These are phyloP conservation scores for Phyllotreta striolata DNA, from an alignment of 2,888 invertebrate genomes.

Conservation along the genomic window DNA sequence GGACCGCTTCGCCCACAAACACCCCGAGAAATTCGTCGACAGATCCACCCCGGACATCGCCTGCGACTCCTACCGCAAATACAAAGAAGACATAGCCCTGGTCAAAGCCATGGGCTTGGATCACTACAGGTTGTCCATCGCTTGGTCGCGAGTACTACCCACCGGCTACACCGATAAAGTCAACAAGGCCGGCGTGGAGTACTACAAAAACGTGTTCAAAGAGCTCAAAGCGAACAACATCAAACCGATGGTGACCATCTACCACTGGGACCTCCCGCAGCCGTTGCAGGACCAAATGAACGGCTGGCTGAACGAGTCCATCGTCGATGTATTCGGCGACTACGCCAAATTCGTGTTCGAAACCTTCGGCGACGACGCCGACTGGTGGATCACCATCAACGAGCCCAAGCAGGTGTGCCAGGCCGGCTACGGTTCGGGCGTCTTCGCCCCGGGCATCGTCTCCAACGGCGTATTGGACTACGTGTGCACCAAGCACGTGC, in stretches of 20 bases:
- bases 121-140: conserved; percentile 59
- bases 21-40: conserved; percentile 31
- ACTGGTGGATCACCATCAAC: conserved; percentile 65
- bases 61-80: conserved; percentile 72
- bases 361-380: conserved; percentile 62
- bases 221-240: conserved; percentile 29
- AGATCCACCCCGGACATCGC: conserved; percentile 68
- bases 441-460: conserved; percentile 54
- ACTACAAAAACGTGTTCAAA: conserved; percentile 41
- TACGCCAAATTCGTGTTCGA: conserved; percentile 62
- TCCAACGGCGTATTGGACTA: conserved; percentile 65
- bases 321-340: conserved; percentile 73
- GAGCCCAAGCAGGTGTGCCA: conserved; percentile 59
- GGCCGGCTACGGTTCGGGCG: conserved; percentile 51
- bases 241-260: conserved; percentile 36
- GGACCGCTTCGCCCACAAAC: conserved; percentile 36
- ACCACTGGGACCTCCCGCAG: conserved; percentile 41
- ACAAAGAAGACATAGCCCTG: conserved; percentile 68
- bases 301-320: conserved; percentile 69
- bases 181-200: conserved; percentile 61
- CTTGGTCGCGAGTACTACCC: conserved; percentile 62
- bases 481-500: conserved; percentile 68
- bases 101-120: conserved; percentile 66
- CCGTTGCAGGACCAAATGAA: conserved; percentile 61
- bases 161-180: conserved; percentile 62